phyloP scores from a whole-genome alignment of 2,888 invertebrate species.

The Hydraecia micacea region DNA sequence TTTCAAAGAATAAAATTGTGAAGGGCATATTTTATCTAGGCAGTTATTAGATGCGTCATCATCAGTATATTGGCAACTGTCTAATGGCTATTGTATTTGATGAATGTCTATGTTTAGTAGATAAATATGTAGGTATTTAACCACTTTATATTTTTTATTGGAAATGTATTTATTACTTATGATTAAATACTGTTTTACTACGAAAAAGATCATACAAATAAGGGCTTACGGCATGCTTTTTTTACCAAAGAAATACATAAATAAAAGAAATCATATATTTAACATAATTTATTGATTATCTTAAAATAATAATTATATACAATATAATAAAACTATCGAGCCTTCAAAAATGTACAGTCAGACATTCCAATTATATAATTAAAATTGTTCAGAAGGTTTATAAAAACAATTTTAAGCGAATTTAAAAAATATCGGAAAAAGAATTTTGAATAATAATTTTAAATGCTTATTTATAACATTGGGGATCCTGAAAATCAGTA shows the following conservation, averaged over 20 bases:
- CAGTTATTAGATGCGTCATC: not conserved
- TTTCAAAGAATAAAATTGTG: not conserved
- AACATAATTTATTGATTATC: slow-evolving; percentile 65
- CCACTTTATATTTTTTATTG: not conserved
- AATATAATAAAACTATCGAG: slow-evolving; percentile 48
- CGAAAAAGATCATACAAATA: not conserved
- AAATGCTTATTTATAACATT: slow-evolving; percentile 9
- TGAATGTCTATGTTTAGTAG: no score
- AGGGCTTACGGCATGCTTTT: not conserved
- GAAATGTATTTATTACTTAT: not conserved
- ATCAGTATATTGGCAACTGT: not conserved
- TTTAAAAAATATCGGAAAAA: not conserved
- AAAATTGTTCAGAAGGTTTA: slow-evolving; percentile 4
- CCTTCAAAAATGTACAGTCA: slow-evolving; percentile 31
- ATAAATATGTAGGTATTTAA: not conserved
- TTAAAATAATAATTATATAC: slow-evolving; percentile 66
- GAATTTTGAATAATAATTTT: slow-evolving; percentile 1
- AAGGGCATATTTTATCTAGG: not conserved
- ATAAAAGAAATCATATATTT: slow-evolving; percentile 47
- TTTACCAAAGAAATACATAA: slow-evolving; percentile 9
- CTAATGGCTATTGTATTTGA: not conserved
- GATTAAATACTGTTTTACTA: not conserved
- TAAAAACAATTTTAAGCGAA: not conserved
- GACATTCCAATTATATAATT: slow-evolving; percentile 17
- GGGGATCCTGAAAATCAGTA: not conserved